Conservation (phyloP, 2,797 vertebrate species). For the Synanceia verrucosa region DNA sequence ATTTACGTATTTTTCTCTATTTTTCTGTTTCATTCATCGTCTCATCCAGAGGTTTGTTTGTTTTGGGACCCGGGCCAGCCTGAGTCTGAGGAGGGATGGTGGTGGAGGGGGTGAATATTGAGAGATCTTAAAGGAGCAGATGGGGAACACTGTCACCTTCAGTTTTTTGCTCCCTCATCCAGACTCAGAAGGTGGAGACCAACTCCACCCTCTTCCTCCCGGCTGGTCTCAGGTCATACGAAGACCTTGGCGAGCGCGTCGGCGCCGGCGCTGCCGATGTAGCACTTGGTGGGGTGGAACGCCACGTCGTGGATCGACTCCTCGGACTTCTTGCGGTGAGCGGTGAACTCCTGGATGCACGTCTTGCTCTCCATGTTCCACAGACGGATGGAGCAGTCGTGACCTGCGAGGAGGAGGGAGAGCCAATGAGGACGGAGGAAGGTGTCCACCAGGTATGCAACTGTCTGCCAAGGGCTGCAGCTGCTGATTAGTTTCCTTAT, state of each 20-base stretch:
- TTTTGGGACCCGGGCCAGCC: constrained; percentile 55
- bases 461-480: too few species aligned
- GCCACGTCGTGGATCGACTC: constrained; percentile 96
- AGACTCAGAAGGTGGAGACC: background rate
- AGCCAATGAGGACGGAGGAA: background rate
- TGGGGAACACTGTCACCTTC: background rate
- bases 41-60: constrained; percentile 30
- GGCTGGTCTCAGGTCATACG: constrained; percentile 85
- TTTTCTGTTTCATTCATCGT: constrained; percentile 12
- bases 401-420: constrained; percentile 74
- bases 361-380: constrained; percentile 98
- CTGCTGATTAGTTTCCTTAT: too few species aligned
- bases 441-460: background rate
- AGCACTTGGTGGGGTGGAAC: constrained; percentile 93
- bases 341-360: constrained; percentile 96
- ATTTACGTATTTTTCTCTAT: background rate
- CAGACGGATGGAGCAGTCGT: constrained; percentile 95
- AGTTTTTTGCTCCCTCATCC: background rate
- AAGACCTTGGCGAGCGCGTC: constrained; percentile 97
- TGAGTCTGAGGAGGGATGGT: constrained; percentile 14
- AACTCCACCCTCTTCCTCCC: background rate
- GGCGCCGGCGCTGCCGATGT: constrained; percentile 94
- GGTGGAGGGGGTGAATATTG: background rate
- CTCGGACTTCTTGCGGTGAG: constrained; percentile 94
- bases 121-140: constrained; percentile 13